Conservation (phyloP, 1,140 invertebrate genomes). For the Druon quercuslanigerum region DNA sequence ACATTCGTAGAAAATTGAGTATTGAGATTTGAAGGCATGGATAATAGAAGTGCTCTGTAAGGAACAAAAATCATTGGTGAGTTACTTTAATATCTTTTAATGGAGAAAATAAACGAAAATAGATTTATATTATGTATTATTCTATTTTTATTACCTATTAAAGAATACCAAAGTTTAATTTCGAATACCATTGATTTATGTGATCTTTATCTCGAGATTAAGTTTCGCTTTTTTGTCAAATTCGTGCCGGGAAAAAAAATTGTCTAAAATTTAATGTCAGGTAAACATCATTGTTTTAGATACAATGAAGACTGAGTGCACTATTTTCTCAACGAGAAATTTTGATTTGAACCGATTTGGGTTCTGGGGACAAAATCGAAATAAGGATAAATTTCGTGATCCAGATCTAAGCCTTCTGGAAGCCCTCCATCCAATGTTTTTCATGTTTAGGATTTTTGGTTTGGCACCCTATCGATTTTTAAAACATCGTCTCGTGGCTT, state of each 20-base stretch:
- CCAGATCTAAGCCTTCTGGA: conserved; percentile 61
- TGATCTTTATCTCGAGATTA: too few species aligned
- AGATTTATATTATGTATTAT: too few species aligned
- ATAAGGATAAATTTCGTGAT: conserved; percentile 46
- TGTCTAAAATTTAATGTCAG: too few species aligned
- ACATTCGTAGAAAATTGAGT: neutral
- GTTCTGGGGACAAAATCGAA: neutral
- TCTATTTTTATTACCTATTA: too few species aligned
- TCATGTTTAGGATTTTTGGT: conserved; percentile 59
- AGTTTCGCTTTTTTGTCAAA: too few species aligned
- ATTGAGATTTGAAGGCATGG: neutral
- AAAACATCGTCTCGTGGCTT: conserved; percentile 56
- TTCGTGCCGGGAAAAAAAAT: too few species aligned
- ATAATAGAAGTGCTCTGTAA: neutral
- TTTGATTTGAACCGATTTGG: neutral
- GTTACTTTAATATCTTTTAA: neutral
- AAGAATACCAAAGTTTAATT: too few species aligned
- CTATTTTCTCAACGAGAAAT: neutral
- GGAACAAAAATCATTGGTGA: neutral
- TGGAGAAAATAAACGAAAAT: too few species aligned
- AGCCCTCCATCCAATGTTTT: conserved; percentile 59
- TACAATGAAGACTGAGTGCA: neutral
- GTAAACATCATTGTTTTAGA: too few species aligned
- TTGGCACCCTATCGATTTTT: conserved; percentile 64
- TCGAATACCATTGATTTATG: too few species aligned